A percentile compares a stretch with the other conserved stretches of the same genome.
phyloP scores from a whole-genome alignment of 2,888 invertebrate genomes.

The Drosophila kuntzei region DNA sequence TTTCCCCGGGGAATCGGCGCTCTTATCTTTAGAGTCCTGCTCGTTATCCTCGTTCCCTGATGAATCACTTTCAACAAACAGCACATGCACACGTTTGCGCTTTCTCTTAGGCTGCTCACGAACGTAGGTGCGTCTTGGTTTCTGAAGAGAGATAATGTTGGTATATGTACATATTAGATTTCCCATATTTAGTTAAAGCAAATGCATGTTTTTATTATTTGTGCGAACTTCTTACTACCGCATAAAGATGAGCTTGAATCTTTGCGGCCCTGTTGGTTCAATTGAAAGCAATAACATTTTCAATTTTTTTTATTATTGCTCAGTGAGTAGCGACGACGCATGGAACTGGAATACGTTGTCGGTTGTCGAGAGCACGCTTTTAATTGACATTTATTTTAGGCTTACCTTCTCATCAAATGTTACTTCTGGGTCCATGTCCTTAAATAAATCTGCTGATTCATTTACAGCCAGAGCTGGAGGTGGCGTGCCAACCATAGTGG shows the following conservation, averaged over 20 bases:
- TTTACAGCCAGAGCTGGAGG: constrained; percentile 7
- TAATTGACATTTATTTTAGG: neutral
- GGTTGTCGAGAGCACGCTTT: constrained; percentile 32
- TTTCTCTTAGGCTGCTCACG: constrained; percentile 71
- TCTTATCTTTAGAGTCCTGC: constrained; percentile 47
- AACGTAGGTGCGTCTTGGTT: constrained; percentile 78
- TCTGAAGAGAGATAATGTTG: constrained; percentile 53
- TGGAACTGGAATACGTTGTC: neutral
- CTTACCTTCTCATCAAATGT: constrained; percentile 80
- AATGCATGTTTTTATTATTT: constrained; percentile 9
- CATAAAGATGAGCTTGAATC: constrained; percentile 63
- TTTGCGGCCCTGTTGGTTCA: constrained; percentile 76
- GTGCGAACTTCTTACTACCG: constrained; percentile 77
- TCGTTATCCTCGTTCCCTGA: constrained; percentile 66
- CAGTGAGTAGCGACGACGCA: constrained; percentile 6
- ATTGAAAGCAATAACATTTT: constrained; percentile 52
- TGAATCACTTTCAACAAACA: constrained; percentile 75
- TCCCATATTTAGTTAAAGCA: neutral
- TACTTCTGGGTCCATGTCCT: constrained; percentile 75
- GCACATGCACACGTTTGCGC: constrained; percentile 71
- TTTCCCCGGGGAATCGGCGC: constrained; percentile 55
- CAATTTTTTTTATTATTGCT: constrained; percentile 64
- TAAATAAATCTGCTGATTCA: constrained; percentile 68
- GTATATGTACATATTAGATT: neutral
- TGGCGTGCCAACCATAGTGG: constrained; percentile 73